These are phyloP conservation scores for Enteromius thamalakanensis DNA, from an alignment of 2,797 vertebrate genomes.

Conservation along the genomic window DNA sequence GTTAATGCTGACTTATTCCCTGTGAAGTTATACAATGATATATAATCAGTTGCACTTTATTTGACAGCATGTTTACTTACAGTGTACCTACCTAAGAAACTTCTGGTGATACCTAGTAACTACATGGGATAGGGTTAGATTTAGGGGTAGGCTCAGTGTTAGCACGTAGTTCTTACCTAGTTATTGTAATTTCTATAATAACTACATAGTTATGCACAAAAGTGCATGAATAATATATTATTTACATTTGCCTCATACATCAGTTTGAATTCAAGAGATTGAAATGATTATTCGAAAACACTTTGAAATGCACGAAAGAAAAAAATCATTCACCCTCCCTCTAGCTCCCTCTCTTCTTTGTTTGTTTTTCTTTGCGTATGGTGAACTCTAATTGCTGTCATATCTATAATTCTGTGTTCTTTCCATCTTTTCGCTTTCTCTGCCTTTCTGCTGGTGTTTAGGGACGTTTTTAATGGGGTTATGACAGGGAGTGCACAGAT, in stretches of 20 bases:
- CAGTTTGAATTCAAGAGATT: not conserved
- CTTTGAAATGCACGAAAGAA: not conserved
- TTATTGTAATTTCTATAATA: too few relatives aligned
- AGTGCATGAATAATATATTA: not conserved
- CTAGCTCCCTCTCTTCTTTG: conserved; percentile 14
- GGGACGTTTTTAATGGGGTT: not conserved
- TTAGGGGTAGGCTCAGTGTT: too few relatives aligned
- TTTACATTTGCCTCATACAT: not conserved
- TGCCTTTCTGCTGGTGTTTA: conserved; percentile 13
- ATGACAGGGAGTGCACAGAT: conserved; percentile 11
- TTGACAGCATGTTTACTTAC: too few relatives aligned
- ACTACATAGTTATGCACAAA: too few relatives aligned
- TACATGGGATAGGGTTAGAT: too few relatives aligned
- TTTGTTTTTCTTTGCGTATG: conserved; percentile 45
- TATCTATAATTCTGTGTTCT: conserved; percentile 48
- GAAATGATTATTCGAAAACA: not conserved
- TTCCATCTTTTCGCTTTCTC: conserved; percentile 25
- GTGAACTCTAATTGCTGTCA: conserved; percentile 41
- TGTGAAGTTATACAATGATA: not conserved
- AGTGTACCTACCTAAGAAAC: too few relatives aligned
- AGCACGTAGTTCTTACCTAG: too few relatives aligned
- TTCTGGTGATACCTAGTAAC: too few relatives aligned
- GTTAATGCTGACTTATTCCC: not conserved
- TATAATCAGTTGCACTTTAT: not conserved
- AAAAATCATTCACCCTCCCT: conserved; percentile 5